A percentile compares a stretch with the other conserved stretches of the same genome.
phyloP scores from a whole-genome alignment of 2,797 vertebrate genomes.

The Gymnodraco acuticeps region DNA sequence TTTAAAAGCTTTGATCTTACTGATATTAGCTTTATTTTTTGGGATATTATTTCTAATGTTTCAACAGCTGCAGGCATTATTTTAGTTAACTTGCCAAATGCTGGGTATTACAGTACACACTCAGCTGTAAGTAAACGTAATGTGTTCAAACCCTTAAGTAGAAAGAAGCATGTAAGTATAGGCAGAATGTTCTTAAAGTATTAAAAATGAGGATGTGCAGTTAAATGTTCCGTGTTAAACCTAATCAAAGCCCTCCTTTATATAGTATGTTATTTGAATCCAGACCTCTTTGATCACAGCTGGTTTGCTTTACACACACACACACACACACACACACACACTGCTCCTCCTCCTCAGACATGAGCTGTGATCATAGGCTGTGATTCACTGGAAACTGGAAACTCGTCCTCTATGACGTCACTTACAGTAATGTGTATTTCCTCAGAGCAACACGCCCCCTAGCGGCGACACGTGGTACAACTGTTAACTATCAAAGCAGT shows the following conservation, averaged over 20 bases:
- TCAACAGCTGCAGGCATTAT: neutral
- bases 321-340: neutral
- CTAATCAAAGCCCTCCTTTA: no score
- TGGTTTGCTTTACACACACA: no score
- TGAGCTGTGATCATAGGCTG: conserved; percentile 32
- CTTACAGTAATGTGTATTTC: conserved; percentile 32
- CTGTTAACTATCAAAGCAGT: neutral
- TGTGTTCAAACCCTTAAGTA: no score
- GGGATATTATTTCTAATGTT: neutral
- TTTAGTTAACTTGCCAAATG: neutral
- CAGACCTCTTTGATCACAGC: no score
- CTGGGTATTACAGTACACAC: neutral
- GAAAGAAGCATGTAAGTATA: no score
- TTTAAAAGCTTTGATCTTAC: neutral
- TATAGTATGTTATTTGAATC: conserved; percentile 3
- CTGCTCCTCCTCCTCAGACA: conserved; percentile 16
- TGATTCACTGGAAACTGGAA: conserved; percentile 32
- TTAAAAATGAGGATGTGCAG: no score
- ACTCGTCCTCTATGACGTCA: conserved; percentile 14
- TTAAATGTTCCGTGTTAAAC: no score
- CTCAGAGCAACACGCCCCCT: conserved; percentile 33
- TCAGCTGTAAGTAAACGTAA: no score
- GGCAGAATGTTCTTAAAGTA: no score
- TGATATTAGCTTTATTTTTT: neutral
- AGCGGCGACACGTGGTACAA: conserved; percentile 17